Conservation (phyloP, 2,888 invertebrate species). For the Hyppa rectilinea region DNA sequence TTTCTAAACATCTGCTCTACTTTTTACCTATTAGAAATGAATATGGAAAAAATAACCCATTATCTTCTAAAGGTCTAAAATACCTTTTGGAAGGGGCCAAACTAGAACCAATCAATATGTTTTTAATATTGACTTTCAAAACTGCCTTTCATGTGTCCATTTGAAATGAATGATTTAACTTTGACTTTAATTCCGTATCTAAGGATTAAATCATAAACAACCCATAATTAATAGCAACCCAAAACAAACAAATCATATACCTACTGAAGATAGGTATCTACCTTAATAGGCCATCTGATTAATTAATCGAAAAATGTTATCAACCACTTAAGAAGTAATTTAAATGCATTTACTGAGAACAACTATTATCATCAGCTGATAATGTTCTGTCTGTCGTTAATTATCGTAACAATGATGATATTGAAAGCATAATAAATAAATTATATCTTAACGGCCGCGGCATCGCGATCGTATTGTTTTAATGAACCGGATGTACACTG, state of each 20-base stretch:
- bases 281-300: background rate
- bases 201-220: background rate
- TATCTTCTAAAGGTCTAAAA: background rate
- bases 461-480: constrained; percentile 21
- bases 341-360: constrained; percentile 6
- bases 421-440: constrained; percentile 11
- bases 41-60: background rate
- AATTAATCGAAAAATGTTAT: background rate
- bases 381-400: background rate
- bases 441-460: background rate
- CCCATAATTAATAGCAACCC: background rate
- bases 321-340: background rate
- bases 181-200: background rate
- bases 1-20: no score
- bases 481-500: background rate
- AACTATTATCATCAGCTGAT: background rate
- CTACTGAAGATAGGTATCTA: background rate
- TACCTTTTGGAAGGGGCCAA: no score
- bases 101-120: no score
- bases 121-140: no score
- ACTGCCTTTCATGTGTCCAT: no score
- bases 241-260: no score
- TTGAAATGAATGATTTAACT: no score
- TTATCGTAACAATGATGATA: constrained; percentile 16
- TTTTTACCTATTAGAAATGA: no score